Conservation (phyloP, 2,888 invertebrate genomes). For the Xestia rhomboidea region DNA sequence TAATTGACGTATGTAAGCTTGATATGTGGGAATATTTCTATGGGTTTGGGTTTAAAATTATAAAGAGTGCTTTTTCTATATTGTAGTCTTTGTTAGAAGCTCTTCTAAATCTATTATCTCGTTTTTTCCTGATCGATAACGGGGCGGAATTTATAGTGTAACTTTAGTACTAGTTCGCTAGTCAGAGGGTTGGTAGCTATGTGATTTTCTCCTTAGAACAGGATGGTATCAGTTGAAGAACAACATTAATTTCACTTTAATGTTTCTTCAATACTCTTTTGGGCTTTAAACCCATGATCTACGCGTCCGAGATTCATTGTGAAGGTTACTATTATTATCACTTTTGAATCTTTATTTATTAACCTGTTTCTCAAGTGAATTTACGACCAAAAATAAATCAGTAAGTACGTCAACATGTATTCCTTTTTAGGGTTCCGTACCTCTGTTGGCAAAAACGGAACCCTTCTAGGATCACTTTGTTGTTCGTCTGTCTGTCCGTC, state of each 20-base stretch:
- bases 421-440: neutral
- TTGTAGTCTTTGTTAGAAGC: neutral
- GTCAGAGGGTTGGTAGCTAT: neutral
- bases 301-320: neutral
- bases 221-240: too few relatives aligned
- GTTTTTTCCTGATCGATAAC: neutral
- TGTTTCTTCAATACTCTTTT: neutral
- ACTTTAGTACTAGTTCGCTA: neutral
- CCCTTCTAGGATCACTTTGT: too few relatives aligned
- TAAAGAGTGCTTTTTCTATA: neutral
- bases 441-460: too few relatives aligned
- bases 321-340: neutral
- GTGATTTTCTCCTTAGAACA: neutral
- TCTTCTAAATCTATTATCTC: neutral
- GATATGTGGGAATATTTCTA: constrained; percentile 10
- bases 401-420: neutral
- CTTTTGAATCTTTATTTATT: neutral
- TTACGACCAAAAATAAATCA: neutral
- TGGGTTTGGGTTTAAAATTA: neutral
- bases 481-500: too few relatives aligned
- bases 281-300: neutral
- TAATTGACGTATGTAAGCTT: constrained; percentile 21
- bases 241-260: neutral
- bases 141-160: neutral
- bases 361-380: neutral